Evolutionary conservation across 37 sponge, comb jelly and placozoan species (phyloP), one percentile per base, ranked within the genome.

Genomic region (Theonella swinhoei): DNA sequence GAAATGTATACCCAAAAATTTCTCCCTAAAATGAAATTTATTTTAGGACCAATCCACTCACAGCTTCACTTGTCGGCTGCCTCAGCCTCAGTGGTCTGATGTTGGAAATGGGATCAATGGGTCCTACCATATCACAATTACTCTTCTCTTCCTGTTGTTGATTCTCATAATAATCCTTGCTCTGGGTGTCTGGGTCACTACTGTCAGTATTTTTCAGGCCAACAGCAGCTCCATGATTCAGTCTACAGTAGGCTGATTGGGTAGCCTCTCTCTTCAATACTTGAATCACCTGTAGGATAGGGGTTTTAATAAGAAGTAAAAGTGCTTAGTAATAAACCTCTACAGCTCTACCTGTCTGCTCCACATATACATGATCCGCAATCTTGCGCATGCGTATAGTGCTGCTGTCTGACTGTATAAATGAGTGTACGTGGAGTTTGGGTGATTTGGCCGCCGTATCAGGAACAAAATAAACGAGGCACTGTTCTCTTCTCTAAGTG

Each of bases 351-450:
- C n/a, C n/a, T n/a, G n/a, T n/a, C n/a, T 47, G 54, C 11, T 17
- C 54, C 54, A 47, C 54, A 47, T 14, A 7, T 14, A 47, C 54
- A 47, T 17, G 54, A 47, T 14, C 7, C 54, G 54, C 54, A 14
- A 14, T 47, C 14, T 7, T 14, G 14, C 54, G 54, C 54, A 47
- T 47, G 54, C 54, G 54, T 47, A 47, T 7, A 7, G 14, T 35
- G 33, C 70, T n/a, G 34, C 34, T 7, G 54, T 75, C 20, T 1
- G 30, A 30, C 62, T 22, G 60, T 71, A n/a, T n/a, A 42, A 22
- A 95, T 95, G 95, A 88, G 89, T 61, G 70, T 95, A 20, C 82
- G 95, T 19, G 95, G 83, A 4, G 76, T 95, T 37, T 95, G 95
- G 95, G 86, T 95, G 17, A 79, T 94, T 26, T 20, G 47, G 28